These are phyloP conservation scores for Nephrotoma appendiculata DNA, from an alignment of 2,888 invertebrate species.

Conservation along the genomic window DNA sequence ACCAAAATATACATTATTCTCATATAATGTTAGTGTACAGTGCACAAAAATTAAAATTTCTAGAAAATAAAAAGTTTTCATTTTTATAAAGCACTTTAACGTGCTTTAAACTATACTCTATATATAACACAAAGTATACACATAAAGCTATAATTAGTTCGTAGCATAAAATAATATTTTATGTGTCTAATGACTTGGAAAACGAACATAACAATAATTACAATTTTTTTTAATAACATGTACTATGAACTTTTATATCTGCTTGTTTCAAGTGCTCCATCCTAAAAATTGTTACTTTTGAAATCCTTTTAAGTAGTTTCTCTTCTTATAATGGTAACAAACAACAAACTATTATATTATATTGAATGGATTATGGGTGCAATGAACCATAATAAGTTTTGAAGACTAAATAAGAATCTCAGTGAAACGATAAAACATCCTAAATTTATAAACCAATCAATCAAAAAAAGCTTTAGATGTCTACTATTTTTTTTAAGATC, in stretches of 20 bases:
- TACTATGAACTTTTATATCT: not conserved
- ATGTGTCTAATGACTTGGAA: not conserved
- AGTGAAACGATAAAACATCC: not conserved
- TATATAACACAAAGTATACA: not conserved
- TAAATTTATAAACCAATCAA: not conserved
- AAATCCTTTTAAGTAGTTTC: not conserved
- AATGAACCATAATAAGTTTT: not conserved
- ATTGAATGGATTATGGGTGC: not conserved
- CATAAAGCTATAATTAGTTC: not conserved
- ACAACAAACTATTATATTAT: not conserved
- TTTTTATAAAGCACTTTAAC: not conserved
- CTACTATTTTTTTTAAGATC: not conserved
- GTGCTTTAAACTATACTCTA: not conserved
- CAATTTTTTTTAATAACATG: not conserved
- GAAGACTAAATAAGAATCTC: not conserved
- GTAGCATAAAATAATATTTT: not conserved
- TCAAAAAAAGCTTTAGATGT: not conserved
- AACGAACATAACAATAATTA: not conserved
- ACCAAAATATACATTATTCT: not conserved
- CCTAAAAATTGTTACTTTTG: not conserved
- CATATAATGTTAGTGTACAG: not conserved
- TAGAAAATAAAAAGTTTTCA: not conserved
- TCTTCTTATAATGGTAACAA: not conserved
- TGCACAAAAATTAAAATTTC: not conserved
- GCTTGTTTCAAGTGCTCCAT: not conserved